A percentile compares a stretch with the other conserved stretches of the same genome.
These are phyloP conservation scores for Heliopora coerulea DNA, from an alignment of 92 coral and sea anemone species.

Conservation along the genomic window DNA sequence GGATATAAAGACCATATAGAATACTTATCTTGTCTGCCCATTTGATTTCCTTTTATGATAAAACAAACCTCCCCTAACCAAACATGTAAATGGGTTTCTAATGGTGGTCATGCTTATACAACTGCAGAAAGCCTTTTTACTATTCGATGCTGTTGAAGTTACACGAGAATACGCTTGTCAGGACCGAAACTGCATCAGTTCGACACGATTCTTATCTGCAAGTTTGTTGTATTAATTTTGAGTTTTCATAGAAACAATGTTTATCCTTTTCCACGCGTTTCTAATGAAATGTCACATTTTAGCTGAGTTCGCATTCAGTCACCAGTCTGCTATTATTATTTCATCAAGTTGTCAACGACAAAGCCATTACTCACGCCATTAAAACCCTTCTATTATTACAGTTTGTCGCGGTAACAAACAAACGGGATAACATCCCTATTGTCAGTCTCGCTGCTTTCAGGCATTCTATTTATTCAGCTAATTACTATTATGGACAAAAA, in stretches of 20 bases:
- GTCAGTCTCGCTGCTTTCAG: constrained; percentile 35
- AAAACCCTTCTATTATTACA: constrained; percentile 44
- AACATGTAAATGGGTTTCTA: constrained; percentile 42
- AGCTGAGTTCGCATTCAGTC: constrained; percentile 1
- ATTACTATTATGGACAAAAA: constrained; percentile 39
- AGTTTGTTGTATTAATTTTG: constrained; percentile 12
- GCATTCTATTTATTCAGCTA: constrained; percentile 41
- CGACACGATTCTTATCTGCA: constrained; percentile 3
- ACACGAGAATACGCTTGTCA: background rate
- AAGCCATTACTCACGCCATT: constrained; percentile 45
- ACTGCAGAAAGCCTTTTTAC: constrained; percentile 16
- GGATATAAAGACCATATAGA: constrained; percentile 43
- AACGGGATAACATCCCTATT: constrained; percentile 46
- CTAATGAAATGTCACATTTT: constrained; percentile 26
- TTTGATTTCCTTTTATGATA: constrained; percentile 45
- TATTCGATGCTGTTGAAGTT: background rate
- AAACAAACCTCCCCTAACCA: constrained; percentile 38
- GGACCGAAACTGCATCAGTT: background rate
- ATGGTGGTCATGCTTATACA: constrained; percentile 32
- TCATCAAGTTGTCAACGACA: constrained; percentile 44
- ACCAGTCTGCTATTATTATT: constrained; percentile 34
- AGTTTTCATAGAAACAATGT: background rate
- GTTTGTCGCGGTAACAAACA: constrained; percentile 48
- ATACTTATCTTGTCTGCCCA: constrained; percentile 42
- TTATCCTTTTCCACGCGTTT: constrained; percentile 9